Evolutionary conservation across 2,888 invertebrate genomes (phyloP), one percentile per base, ranked within the genome.

Genomic region (Phortica magna): DNA sequence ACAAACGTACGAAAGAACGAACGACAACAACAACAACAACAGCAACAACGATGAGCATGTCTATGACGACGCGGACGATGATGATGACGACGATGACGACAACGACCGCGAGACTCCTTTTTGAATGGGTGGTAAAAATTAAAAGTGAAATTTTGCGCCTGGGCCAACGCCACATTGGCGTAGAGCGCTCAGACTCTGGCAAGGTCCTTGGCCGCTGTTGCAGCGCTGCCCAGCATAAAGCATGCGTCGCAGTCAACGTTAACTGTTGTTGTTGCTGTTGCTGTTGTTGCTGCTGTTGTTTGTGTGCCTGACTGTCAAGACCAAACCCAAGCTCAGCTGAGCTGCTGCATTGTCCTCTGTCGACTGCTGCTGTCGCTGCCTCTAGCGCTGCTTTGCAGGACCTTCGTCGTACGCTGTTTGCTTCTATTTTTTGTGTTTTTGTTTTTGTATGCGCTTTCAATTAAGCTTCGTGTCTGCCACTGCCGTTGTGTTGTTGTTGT

Each of bases 121-220:
- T 79, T 84, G 83, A 85, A 85, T 88, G 87, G 81, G 81, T 86
- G 87, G 83, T 88, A 91, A 91, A 90, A 91, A 90, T 91, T 91
- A 91, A 91, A 91, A 91, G 91, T 91, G 91, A 91, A 91, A 91
- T 88, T 91, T 91, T 85, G 83, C 88, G 79, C 81, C 76, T 79
- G 80, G 77, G 80, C 76, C 79, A 79, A 80, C 85, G 87, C 85
- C 82, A 77, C 81, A 22, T 17, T 42, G 22, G 19, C 39, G 42
- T 19, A 7, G 43, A 68, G 43, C 43, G 43, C 17, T 19, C 74
- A 67, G 71, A 76, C 78, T 68, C 19, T 10, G 42, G 74, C 80
- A 80, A 86, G 89, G 89, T 88, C 89, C 88, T 89, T 89, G 89
- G 76, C 89, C 89, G 84, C 89, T 76, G 89, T 81, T 74, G 83